Evolutionary conservation across 1,140 invertebrate species (phyloP), one percentile per base, ranked within the genome.

Genomic region (Aphelenchoides avenae): DNA sequence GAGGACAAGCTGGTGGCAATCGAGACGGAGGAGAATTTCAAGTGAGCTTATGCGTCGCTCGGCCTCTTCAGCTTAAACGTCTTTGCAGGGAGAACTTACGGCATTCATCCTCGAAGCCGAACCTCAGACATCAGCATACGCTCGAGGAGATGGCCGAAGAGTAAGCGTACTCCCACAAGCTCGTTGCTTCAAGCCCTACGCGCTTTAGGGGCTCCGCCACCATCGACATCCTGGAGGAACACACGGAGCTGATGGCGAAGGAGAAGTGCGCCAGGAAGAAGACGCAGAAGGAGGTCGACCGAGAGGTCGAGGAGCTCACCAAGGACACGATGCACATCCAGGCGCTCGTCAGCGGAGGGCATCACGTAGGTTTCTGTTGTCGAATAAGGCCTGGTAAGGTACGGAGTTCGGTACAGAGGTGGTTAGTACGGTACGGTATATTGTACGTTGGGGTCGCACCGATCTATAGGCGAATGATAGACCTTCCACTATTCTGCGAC

Each of bases 191-290:
- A 36, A n/a, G 11, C 42, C 40, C 1, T 15, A 43, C 9, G 9
- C 42, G 2, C 13, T 58, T 60, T 61, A 70, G 42, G 11, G 68
- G 62, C 11, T 58, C 26, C 18, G 30, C 52, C 11, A 73, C 62
- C 5, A 39, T 66, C 37, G 65, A 68, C 30, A n/a, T 71, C 9
- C 18, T 67, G 51, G 68, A 68, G 13, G 68, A 68, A 30, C 67
- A 68, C 26, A 33, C 47, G 24, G 64, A 31, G 40, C 30, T 44
- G 29, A 30, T 57, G 5, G 20, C 34, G 15, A 24, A 42, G 42
- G 52, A 13, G 9, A 42, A 48, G 20, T 43, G 51, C 7, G 26
- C 40, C 18, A 34, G 53, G 24, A 22, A 49, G 40, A 47, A 31
- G 49, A 20, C 44, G 29, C 15, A 58, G 36, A 62, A 18, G 13